Evolutionary conservation across 2,888 invertebrate species (phyloP).

Genomic region (Torymus tubicola): DNA sequence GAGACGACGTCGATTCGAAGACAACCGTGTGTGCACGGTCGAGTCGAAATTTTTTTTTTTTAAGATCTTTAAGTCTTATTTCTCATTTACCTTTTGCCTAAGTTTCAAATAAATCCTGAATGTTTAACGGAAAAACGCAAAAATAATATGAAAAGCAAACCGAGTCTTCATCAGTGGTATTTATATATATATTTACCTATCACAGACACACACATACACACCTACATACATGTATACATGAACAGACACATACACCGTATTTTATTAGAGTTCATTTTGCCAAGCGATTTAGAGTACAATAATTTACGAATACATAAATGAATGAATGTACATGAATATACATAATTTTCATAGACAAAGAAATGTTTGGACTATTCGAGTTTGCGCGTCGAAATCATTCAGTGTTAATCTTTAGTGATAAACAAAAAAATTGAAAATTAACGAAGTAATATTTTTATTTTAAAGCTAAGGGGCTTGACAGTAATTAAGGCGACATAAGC

Average conservation of each 20-base stretch:
- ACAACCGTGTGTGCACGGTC: constrained; percentile 2
- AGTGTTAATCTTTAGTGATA: constrained; percentile 37
- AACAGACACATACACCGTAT: constrained; percentile 25
- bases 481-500: too few species aligned
- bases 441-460: too few species aligned
- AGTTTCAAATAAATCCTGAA: constrained; percentile 45
- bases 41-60: constrained; percentile 35
- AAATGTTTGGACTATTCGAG: constrained; percentile 57
- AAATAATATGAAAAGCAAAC: constrained; percentile 39
- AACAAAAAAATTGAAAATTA: constrained; percentile 15
- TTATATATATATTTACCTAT: constrained; percentile 38
- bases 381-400: constrained; percentile 47
- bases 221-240: not conserved
- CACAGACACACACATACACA: too few species aligned
- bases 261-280: constrained; percentile 59
- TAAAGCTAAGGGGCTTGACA: too few species aligned
- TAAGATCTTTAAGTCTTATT: constrained; percentile 35
- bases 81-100: constrained; percentile 51
- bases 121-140: constrained; percentile 52
- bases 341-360: constrained; percentile 67
- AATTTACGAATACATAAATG: constrained; percentile 51
- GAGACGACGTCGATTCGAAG: constrained; percentile 21
- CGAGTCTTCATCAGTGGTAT: constrained; percentile 48
- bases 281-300: constrained; percentile 58
- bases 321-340: constrained; percentile 37